These are phyloP conservation scores for Equus quagga DNA, from an alignment of 2,113 vertebrate species.

Conservation along the genomic window DNA sequence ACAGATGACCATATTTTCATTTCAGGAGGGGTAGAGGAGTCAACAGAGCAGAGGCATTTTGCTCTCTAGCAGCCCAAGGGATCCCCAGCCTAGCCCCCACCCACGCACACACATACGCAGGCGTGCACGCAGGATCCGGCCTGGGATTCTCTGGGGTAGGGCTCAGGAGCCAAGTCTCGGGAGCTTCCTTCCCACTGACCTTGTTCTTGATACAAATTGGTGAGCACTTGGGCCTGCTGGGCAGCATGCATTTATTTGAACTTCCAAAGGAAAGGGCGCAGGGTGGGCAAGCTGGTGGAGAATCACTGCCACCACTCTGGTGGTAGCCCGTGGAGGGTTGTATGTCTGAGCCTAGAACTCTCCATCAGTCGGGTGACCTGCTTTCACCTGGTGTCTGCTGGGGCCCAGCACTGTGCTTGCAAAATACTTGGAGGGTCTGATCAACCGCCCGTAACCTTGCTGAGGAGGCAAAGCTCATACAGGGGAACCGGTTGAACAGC, in stretches of 20 bases:
- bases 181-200: not conserved
- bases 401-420: rapidly evolving
- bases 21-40: not conserved
- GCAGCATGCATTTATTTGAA: not conserved
- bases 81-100: not conserved
- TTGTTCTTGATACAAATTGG: not conserved
- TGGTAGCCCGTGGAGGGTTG: not conserved
- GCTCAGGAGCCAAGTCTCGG: not conserved
- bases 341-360: not conserved
- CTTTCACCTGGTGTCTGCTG: not conserved
- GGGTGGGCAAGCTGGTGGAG: not conserved
- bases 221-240: not conserved
- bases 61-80: not conserved
- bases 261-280: not conserved
- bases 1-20: not conserved
- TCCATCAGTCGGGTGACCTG: not conserved
- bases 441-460: not conserved
- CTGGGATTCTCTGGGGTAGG: not conserved
- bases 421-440: not conserved
- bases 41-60: not conserved
- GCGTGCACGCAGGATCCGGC: not conserved
- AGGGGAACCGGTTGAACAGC: not conserved
- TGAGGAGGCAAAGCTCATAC: not conserved
- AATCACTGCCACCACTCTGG: not conserved
- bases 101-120: rapidly evolving